Base-by-base conservation (phyloP, 2,797 vertebrate genomes). In the Aythya fuligula region DNA sequence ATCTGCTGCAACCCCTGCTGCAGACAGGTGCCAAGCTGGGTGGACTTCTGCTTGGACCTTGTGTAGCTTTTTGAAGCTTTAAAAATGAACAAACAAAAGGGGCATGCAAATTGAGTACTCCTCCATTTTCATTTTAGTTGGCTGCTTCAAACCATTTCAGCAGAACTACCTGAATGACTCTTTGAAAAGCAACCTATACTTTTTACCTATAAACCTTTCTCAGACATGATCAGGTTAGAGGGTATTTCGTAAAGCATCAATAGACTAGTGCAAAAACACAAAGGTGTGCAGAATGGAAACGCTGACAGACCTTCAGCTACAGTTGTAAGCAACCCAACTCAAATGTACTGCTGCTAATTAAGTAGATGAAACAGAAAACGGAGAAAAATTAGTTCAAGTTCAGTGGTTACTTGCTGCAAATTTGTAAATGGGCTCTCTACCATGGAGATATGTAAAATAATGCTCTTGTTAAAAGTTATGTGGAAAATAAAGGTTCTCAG, bases 401-500 rank as follows among this genome's bases (percentile, higher is more conserved):
- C 89, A 82, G 81, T 69, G 39, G 76, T 89, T 93, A 87, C 79
- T 81, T 95, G 78, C 78, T 96, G 91, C 57, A 90, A 96, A 83
- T 97, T 97, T 97, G 89, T 95, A 94, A 97, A 97, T 94, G 80
- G 91, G n/a, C 72, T 86, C 94, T 89, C 86, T 83, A 84, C 62
- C 2, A 9, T 14, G n/a, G 62, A 95, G 76, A 78, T 95, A 96
- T 25, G 85, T 97, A 97, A 97, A 97, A 88, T 87, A 97, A 93
- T 94, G 92, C 79, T 96, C 54, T 80, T 51, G 83, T 89, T 94
- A 97, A 94, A 89, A 93, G 88, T 97, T 96, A 84, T 69, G 53
- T 86, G 85, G 92, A 94, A 96, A 96, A 96, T 87, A 89, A 97
- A 97, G 67, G 92, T 97, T 98, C 97, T 97, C 95, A 96, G 95